phyloP scores from a whole-genome alignment of 2,797 vertebrate genomes.

The Agapornis canus region DNA sequence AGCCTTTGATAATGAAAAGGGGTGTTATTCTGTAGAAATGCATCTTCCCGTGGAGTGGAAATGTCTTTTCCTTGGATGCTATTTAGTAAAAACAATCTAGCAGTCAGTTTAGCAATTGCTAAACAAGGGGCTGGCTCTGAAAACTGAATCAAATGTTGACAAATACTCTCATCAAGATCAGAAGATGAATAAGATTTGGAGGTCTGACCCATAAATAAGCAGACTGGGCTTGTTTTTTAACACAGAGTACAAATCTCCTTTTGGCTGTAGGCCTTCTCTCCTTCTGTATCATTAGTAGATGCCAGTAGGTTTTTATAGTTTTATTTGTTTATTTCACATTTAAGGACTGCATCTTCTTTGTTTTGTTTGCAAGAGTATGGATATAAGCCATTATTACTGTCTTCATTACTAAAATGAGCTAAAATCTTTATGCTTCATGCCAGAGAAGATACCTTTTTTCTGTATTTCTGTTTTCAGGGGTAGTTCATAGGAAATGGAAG shows the following conservation, averaged over 20 bases:
- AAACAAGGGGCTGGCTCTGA: neutral
- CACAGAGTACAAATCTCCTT: neutral
- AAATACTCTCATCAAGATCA: neutral
- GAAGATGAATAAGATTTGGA: neutral
- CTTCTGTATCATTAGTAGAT: neutral
- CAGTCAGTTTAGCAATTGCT: neutral
- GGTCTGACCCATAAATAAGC: neutral
- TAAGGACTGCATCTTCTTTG: neutral
- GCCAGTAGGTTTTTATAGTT: neutral
- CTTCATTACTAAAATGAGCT: neutral
- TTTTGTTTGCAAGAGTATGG: neutral
- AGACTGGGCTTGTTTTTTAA: neutral
- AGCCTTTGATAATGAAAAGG: neutral
- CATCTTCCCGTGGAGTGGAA: neutral
- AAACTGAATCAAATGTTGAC: neutral
- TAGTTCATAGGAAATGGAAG: neutral
- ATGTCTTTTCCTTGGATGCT: neutral
- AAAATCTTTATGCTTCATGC: neutral
- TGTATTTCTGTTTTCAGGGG: neutral
- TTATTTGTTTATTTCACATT: neutral
- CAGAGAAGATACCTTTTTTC: neutral
- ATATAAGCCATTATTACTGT: neutral
- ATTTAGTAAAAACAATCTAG: neutral
- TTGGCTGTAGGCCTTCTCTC: neutral
- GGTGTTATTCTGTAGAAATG: neutral